Evolutionary conservation across 2,888 invertebrate genomes (phyloP).

Genomic region (Sminthurides aquaticus): DNA sequence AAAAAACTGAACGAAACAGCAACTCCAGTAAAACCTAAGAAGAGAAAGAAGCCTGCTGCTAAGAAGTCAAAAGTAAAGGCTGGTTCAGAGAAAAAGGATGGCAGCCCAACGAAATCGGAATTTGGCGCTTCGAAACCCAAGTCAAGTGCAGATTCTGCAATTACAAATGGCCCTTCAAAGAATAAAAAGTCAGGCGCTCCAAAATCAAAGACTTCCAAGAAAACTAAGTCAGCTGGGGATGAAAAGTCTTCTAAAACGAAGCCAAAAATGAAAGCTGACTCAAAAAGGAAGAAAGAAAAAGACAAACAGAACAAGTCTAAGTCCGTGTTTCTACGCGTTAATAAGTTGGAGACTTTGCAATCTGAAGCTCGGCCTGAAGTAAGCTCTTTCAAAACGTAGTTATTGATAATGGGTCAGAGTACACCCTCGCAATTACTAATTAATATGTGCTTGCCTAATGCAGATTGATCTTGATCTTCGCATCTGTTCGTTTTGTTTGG

Average conservation of each 20-base stretch:
- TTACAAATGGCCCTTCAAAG: conserved; percentile 15
- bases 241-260: not conserved
- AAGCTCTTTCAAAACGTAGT: not conserved
- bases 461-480: conserved; percentile 49
- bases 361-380: conserved; percentile 13
- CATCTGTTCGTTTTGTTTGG: conserved; percentile 87
- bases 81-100: not conserved
- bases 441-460: too few species aligned
- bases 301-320: conserved; percentile 11
- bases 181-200: not conserved
- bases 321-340: conserved; percentile 8
- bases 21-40: conserved; percentile 22
- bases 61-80: conserved; percentile 13
- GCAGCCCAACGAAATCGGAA: too few species aligned
- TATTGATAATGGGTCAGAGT: not conserved
- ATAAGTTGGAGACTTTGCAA: conserved; percentile 11
- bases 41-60: conserved; percentile 24
- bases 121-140: too few species aligned
- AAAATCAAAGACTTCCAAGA: conserved; percentile 12
- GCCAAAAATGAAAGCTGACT: conserved; percentile 2
- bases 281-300: conserved; percentile 5
- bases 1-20: conserved; percentile 34
- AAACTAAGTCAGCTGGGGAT: conserved; percentile 9
- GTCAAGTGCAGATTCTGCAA: conserved; percentile 10
- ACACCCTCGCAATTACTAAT: too few species aligned